Evolutionary conservation across 92 coral and sea anemone genomes (phyloP), one percentile per base, ranked within the genome.

Genomic region (Paragorgia papillata): DNA sequence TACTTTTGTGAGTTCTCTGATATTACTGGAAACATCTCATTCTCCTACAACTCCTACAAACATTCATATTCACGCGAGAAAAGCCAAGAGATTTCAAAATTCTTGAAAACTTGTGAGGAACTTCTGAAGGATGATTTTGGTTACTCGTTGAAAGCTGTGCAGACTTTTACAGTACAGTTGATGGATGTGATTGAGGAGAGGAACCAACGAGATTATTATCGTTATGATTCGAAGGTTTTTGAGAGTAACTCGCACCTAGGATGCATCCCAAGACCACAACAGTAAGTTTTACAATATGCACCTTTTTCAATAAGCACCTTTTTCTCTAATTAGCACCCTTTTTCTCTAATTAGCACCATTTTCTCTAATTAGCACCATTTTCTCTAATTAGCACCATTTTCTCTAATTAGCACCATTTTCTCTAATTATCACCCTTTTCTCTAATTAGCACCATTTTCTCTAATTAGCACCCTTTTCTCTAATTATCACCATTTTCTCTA

Each of bases 251-350:
- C 57, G 2, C 78, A 71, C 53, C 75, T 86, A 74, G 92, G 90
- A 4, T 92, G 86, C 40, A 90, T 91, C 31, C 87, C 97, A 17
- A 85, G 89, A 53, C 84, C 89, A 33, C 86, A 80, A 31, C 64
- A 85, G 97, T 92, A 81, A 51, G 74, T 39, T n/a, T n/a, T n/a
- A n/a, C n/a, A n/a, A n/a, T n/a, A n/a, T n/a, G n/a, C n/a, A n/a
- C n/a, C n/a, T n/a, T n/a, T n/a, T n/a, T n/a, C n/a, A n/a, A n/a
- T n/a, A n/a, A n/a, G n/a, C n/a, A n/a, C n/a, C n/a, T n/a, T n/a
- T n/a, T n/a, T n/a, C n/a, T n/a, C n/a, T n/a, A n/a, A n/a, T n/a
- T n/a, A n/a, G n/a, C n/a, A n/a, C n/a, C n/a, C n/a, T n/a, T n/a
- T n/a, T n/a, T n/a, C n/a, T n/a, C n/a, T n/a, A n/a, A n/a, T n/a